Base-by-base conservation (phyloP, 2,888 invertebrate genomes). In the Frankliniella intonsa region DNA sequence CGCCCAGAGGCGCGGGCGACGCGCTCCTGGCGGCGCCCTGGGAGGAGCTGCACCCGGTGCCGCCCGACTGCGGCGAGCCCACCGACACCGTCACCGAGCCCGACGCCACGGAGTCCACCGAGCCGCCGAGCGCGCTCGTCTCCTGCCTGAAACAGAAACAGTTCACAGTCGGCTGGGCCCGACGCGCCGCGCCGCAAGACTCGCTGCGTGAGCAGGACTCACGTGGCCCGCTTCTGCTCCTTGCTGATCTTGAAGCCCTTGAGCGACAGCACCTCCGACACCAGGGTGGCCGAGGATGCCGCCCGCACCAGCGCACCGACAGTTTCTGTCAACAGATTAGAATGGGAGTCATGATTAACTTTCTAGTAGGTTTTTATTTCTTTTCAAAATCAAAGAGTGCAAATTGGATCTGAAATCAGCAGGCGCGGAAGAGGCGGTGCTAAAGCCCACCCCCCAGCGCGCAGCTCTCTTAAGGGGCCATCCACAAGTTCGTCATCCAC, bases 261-360 rank as follows among this genome's bases (percentile, higher is more conserved):
- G 84, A 93, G 87, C 25, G 94, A 94, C 80, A 94, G 93, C 38
- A 95, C 94, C 87, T 95, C 95, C 0, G 95, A 95, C 17, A 95
- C 89, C 14, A 95, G 88, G 0, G 95, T 95, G 80, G 94, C 92
- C 27, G 93, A 93, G 1, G 95, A 95, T 1, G 93, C 91, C 0
- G 93, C 91, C 50, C 69, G 69, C 12, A 76, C 92, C 88, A 0
- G 91, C 10, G 25, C 69, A 2, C 69, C 69, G 38, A 38, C 38
- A 12, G 69, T 76, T 12, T 76, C 69, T 76, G 69, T n/a, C 12
- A 76, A 22, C 3, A 22, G 10, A 76, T 9, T 9, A 7, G n/a
- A 69, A 11, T 38, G 38, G 38, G 38, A n/a, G n/a, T n/a, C n/a
- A n/a, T n/a, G n/a, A n/a, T 55, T 55, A 55, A 55, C 17, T 55